phyloP scores from a whole-genome alignment of 2,888 invertebrate species.

The Drosophila atroscutellata region DNA sequence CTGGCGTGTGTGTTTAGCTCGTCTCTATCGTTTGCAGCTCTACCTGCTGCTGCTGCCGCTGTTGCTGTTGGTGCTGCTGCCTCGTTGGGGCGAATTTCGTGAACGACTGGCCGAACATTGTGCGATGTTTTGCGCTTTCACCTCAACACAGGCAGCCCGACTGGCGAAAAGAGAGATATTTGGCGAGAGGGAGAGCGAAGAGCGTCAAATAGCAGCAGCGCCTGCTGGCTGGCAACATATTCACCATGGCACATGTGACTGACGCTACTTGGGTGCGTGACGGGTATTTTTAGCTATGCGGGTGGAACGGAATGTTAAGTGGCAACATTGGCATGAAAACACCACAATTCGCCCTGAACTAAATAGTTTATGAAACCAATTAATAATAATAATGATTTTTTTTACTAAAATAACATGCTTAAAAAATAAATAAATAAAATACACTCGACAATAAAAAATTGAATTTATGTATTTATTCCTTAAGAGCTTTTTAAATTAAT shows the following conservation, averaged over 20 bases:
- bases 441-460: neutral
- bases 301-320: slow-evolving; percentile 59
- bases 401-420: neutral
- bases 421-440: neutral
- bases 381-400: neutral
- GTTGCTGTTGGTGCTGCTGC: slow-evolving; percentile 51
- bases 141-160: slow-evolving; percentile 32
- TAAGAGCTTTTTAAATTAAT: too few species aligned
- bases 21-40: slow-evolving; percentile 54
- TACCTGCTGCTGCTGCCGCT: slow-evolving; percentile 36
- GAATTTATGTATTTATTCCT: too few species aligned
- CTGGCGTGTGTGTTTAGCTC: slow-evolving; percentile 42
- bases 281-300: slow-evolving; percentile 74
- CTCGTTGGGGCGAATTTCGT: slow-evolving; percentile 74
- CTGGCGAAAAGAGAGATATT: slow-evolving; percentile 1
- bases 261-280: slow-evolving; percentile 58
- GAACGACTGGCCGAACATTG: slow-evolving; percentile 64
- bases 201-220: slow-evolving; percentile 5
- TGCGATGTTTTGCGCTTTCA: slow-evolving; percentile 51
- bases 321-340: slow-evolving; percentile 49
- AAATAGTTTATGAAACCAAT: neutral
- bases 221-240: slow-evolving; percentile 41
- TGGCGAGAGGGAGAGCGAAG: slow-evolving; percentile 10
- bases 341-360: neutral
- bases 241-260: slow-evolving; percentile 77